phyloP scores from a whole-genome alignment of 2,797 vertebrate species.

The Ptychadena robeensis region DNA sequence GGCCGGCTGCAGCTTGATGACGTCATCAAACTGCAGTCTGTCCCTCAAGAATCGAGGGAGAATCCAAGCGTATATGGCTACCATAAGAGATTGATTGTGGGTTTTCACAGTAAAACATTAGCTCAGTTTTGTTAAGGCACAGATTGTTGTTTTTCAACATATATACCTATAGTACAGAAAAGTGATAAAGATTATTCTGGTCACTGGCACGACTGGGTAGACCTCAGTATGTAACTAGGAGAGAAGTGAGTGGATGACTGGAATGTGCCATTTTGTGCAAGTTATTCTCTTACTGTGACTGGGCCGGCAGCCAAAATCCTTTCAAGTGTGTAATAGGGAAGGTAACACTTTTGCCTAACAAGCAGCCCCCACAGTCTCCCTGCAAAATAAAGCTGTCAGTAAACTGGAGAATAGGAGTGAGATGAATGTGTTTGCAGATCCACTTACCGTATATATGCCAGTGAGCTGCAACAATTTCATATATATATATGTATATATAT shows the following conservation, averaged over 20 bases:
- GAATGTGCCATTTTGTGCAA: slow-evolving; percentile 24
- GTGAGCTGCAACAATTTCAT: slow-evolving; percentile 23
- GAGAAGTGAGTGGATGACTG: not conserved
- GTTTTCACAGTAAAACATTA: too few species aligned
- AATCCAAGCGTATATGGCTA: too few species aligned
- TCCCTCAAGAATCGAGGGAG: too few species aligned
- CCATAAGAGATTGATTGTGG: too few species aligned
- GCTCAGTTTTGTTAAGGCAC: slow-evolving; percentile 8
- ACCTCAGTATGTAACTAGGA: not conserved
- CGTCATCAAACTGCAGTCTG: too few species aligned
- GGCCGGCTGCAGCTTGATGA: too few species aligned
- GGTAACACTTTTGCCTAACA: slow-evolving; percentile 53
- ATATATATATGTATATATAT: slow-evolving; percentile 7
- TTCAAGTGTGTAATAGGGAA: slow-evolving; percentile 45
- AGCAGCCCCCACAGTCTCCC: slow-evolving; percentile 38
- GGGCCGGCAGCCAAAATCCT: slow-evolving; percentile 36
- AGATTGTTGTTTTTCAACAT: too few species aligned
- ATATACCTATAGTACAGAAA: not conserved
- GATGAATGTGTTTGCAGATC: slow-evolving; percentile 25
- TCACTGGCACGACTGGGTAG: not conserved
- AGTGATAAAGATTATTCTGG: not conserved
- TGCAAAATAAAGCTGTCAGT: slow-evolving; percentile 49
- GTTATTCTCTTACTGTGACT: slow-evolving; percentile 17
- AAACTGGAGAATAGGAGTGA: slow-evolving; percentile 29
- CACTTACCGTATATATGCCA: slow-evolving; percentile 2